These are phyloP conservation scores for Montipora sp. DNA, from an alignment of 64 coral and sea anemone genomes.

Conservation along the genomic window DNA sequence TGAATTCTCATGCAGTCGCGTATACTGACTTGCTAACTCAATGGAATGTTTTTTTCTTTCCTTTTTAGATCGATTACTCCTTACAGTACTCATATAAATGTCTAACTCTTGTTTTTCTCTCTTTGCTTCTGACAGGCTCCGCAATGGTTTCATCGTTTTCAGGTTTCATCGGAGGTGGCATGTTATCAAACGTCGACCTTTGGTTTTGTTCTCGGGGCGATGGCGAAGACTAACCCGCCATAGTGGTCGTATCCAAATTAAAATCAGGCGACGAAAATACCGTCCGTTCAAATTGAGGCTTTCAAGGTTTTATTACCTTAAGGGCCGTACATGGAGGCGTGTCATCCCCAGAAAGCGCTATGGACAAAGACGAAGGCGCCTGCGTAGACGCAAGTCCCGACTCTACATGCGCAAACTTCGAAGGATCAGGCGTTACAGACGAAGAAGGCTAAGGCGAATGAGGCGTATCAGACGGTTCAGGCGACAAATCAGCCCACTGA, in stretches of 20 bases:
- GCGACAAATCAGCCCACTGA: slow-evolving; percentile 1
- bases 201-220: neutral
- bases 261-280: neutral
- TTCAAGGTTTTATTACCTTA: neutral
- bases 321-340: neutral
- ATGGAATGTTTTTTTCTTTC: neutral
- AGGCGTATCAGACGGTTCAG: slow-evolving; percentile 17
- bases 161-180: neutral
- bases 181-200: neutral
- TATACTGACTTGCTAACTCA: too few species aligned
- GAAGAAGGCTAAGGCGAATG: neutral
- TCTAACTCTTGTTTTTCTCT: neutral
- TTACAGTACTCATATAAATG: neutral
- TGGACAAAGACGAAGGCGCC: neutral
- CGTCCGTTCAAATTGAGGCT: neutral
- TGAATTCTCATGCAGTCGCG: too few species aligned
- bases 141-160: neutral
- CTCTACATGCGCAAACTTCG: neutral
- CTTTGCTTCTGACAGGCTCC: neutral
- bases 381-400: slow-evolving; percentile 7
- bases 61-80: too few species aligned
- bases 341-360: neutral
- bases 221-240: neutral
- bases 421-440: slow-evolving; percentile 6
- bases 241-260: neutral